Evolutionary conservation across 92 coral and sea anemone species (phyloP).

Genomic region (Diadumene lineata): DNA sequence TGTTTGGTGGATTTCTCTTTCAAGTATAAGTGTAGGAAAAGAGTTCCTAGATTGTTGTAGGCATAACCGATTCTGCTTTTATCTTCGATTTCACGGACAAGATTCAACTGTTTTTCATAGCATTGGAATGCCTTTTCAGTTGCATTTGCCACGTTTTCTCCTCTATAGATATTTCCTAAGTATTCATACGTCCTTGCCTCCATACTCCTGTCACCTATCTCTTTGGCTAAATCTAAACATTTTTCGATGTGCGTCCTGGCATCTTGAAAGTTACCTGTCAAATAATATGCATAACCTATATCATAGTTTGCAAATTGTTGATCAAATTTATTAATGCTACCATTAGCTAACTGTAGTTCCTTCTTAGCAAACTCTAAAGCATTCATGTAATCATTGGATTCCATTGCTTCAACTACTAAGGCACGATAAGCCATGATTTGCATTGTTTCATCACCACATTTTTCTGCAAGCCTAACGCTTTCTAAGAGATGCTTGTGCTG

Average conservation of each 20-base stretch:
- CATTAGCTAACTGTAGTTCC: background rate
- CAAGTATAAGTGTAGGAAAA: no score
- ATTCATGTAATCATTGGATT: slow-evolving; percentile 1
- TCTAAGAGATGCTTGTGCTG: background rate
- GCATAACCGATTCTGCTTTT: background rate
- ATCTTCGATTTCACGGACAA: background rate
- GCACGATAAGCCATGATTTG: background rate
- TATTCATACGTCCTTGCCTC: slow-evolving; percentile 4
- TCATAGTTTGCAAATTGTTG: background rate
- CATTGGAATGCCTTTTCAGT: background rate
- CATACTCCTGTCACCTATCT: slow-evolving; percentile 10
- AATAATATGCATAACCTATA: background rate
- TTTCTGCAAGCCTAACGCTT: background rate
- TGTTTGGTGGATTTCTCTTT: background rate
- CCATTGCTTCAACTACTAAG: background rate
- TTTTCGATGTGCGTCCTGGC: background rate
- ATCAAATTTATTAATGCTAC: background rate
- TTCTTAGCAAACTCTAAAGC: slow-evolving; percentile 5
- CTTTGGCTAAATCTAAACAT: background rate
- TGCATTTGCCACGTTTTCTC: background rate
- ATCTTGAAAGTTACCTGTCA: background rate
- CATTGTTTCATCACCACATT: background rate
- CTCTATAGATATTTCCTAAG: slow-evolving; percentile 4
- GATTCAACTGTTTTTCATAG: background rate
- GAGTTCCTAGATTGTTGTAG: background rate